Evolutionary conservation across 2,797 vertebrate species (phyloP).

Genomic region (Morelia viridis): DNA sequence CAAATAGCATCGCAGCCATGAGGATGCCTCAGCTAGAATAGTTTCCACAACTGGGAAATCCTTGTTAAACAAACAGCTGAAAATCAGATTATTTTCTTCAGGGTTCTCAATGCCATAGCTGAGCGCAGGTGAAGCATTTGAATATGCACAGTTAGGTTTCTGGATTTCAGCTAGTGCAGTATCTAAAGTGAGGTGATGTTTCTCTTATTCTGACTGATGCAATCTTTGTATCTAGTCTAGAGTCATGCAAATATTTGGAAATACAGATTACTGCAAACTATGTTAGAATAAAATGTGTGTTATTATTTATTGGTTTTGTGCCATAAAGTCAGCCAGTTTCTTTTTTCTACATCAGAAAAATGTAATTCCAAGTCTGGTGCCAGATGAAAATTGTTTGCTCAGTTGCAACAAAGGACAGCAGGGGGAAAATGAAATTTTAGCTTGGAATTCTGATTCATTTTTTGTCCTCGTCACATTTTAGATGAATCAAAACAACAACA

Average conservation of each 20-base stretch:
- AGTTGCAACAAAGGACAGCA: background rate
- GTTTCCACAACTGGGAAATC: background rate
- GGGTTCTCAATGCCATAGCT: background rate
- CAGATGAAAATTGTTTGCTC: background rate
- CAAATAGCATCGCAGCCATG: background rate
- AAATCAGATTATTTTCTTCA: background rate
- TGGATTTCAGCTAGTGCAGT: background rate
- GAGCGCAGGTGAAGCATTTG: background rate
- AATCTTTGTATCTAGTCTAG: background rate
- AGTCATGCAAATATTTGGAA: background rate
- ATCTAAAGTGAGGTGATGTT: background rate
- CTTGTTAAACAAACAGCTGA: background rate
- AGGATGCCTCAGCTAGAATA: background rate
- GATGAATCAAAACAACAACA: background rate
- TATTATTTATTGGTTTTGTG: background rate
- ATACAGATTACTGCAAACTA: background rate
- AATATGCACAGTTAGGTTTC: background rate
- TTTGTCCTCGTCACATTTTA: background rate
- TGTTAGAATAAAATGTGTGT: background rate
- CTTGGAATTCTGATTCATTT: background rate
- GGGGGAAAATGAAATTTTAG: background rate
- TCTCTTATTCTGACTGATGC: background rate
- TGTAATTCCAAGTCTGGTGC: background rate
- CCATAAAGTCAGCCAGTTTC: background rate
- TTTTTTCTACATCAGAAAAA: background rate